These are phyloP conservation scores for Tenrec ecaudatus DNA, from an alignment of 2,113 vertebrate genomes.

Conservation along the genomic window DNA sequence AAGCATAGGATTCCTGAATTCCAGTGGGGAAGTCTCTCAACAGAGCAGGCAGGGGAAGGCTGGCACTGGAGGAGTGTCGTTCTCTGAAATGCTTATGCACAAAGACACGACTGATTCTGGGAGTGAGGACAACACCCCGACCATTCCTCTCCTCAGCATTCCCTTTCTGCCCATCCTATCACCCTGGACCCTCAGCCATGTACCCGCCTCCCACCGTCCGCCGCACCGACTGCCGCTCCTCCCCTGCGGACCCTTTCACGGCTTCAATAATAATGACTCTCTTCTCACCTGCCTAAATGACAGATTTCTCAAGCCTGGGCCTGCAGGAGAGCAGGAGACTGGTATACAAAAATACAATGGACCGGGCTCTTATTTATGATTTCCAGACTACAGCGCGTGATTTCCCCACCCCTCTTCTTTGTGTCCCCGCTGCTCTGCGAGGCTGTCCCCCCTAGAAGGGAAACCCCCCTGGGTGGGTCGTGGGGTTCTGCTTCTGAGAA, in stretches of 20 bases:
- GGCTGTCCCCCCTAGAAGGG: not conserved
- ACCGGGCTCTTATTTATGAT: not conserved
- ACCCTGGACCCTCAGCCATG: not conserved
- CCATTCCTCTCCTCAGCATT: conserved; percentile 5
- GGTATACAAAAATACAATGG: not conserved
- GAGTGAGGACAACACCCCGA: not conserved
- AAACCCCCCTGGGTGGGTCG: not conserved
- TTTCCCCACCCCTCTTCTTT: not conserved
- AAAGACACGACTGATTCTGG: not conserved
- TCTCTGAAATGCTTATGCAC: conserved; percentile 42
- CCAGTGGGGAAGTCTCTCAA: conserved; percentile 9
- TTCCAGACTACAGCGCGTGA: not conserved
- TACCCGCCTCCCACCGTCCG: not conserved
- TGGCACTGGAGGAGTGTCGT: not conserved
- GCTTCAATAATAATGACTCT: conserved; percentile 36
- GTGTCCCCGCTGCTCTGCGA: not conserved
- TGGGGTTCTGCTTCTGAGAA: not conserved
- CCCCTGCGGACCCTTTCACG: not conserved
- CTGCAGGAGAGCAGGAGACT: conserved; percentile 4
- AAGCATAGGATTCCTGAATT: conserved; percentile 45
- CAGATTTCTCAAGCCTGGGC: not conserved
- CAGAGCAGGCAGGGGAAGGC: not conserved
- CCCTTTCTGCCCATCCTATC: conserved; percentile 26
- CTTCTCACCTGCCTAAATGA: conserved; percentile 17
- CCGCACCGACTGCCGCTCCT: conserved; percentile 2